These are phyloP conservation scores for Gastrophysa polygoni DNA, from an alignment of 2,888 invertebrate species.

Conservation along the genomic window DNA sequence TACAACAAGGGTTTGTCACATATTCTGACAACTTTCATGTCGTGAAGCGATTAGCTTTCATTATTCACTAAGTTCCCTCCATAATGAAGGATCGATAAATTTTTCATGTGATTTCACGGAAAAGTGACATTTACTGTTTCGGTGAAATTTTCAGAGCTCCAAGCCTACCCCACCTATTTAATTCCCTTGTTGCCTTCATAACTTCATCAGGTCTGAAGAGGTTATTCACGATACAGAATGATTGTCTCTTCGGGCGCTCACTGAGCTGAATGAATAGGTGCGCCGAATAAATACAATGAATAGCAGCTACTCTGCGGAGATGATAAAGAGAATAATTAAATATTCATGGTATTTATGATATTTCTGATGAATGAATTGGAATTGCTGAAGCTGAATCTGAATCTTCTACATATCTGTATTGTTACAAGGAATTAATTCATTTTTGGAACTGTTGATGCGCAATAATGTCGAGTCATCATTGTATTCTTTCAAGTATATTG, in stretches of 20 bases:
- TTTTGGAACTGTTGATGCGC: too few species aligned
- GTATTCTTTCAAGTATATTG: too few species aligned
- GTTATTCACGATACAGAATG: neutral
- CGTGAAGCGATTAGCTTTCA: constrained; percentile 38
- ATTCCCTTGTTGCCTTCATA: neutral
- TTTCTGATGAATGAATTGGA: too few species aligned
- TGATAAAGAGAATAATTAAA: too few species aligned
- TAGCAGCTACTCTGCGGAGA: too few species aligned
- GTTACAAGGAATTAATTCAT: too few species aligned
- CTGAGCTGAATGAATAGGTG: neutral
- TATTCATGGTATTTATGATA: too few species aligned
- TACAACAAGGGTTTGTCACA: constrained; percentile 47
- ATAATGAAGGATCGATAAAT: constrained; percentile 40
- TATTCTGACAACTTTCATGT: constrained; percentile 43
- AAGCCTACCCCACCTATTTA: constrained; percentile 5
- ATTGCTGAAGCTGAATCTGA: too few species aligned
- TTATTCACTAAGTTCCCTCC: constrained; percentile 32
- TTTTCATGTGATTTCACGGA: constrained; percentile 32
- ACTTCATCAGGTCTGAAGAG: neutral
- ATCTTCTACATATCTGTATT: too few species aligned
- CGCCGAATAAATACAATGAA: too few species aligned
- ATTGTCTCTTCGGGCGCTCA: neutral
- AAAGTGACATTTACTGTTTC: constrained; percentile 16
- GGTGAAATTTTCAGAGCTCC: constrained; percentile 14
- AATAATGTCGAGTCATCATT: too few species aligned